Evolutionary conservation across 1,140 invertebrate species (phyloP).

Genomic region (Ceratosolen solmsi): DNA sequence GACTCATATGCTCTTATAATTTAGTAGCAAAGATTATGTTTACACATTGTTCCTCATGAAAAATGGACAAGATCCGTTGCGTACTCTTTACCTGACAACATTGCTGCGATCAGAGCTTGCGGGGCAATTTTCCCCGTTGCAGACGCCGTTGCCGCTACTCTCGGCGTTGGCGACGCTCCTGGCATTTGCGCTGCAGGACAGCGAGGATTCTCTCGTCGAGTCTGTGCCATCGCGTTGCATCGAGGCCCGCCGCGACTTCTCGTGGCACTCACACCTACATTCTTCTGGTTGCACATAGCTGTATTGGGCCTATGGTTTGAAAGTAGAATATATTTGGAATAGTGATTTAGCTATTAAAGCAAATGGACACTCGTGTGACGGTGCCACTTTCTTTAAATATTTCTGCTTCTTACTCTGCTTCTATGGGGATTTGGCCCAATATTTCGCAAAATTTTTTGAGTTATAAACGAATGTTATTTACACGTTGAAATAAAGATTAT

Average conservation of each 20-base stretch:
- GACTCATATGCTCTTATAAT: background rate
- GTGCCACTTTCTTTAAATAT: too few species aligned
- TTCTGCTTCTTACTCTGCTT: too few species aligned
- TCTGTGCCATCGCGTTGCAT: slow-evolving; percentile 54
- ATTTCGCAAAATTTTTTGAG: too few species aligned
- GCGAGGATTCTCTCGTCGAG: slow-evolving; percentile 46
- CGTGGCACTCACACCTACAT: slow-evolving; percentile 87
- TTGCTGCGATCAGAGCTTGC: slow-evolving; percentile 57
- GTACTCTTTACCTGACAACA: slow-evolving; percentile 67
- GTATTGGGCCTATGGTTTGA: slow-evolving; percentile 68
- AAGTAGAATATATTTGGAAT: too few species aligned
- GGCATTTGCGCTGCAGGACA: slow-evolving; percentile 57
- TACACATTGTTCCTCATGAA: slow-evolving; percentile 31
- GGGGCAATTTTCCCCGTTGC: slow-evolving; percentile 58
- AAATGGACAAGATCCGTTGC: slow-evolving; percentile 46
- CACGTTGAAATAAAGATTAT: too few species aligned
- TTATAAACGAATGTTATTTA: too few species aligned
- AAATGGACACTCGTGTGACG: too few species aligned
- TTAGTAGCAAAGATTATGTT: too few species aligned
- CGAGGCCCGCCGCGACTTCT: slow-evolving; percentile 71
- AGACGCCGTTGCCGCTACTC: slow-evolving; percentile 37
- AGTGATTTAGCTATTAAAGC: too few species aligned
- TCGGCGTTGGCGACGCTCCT: slow-evolving; percentile 1
- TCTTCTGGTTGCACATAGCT: slow-evolving; percentile 88
- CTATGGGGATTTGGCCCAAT: too few species aligned